A percentile compares a stretch with the other conserved stretches of the same genome.
Conservation (phyloP, 1,140 invertebrate genomes). For the Littorina saxatilis region DNA sequence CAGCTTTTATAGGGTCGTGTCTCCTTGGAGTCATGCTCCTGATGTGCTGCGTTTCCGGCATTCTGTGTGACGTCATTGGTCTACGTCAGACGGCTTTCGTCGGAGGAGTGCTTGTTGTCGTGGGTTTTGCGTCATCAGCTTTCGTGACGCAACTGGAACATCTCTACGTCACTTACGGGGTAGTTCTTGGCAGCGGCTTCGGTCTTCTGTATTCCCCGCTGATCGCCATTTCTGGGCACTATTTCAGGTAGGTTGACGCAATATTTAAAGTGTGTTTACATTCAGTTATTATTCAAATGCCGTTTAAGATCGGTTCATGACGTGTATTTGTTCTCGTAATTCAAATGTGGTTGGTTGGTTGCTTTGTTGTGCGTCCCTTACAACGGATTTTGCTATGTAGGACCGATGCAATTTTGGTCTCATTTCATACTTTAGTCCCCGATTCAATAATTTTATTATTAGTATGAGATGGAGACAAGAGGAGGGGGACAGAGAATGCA, state of each 20-base stretch:
- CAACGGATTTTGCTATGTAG: too few species aligned
- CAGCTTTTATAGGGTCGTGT: conserved; percentile 90
- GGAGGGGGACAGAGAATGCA: too few species aligned
- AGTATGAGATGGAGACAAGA: too few species aligned
- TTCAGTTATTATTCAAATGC: too few species aligned
- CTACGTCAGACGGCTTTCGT: conserved; percentile 87
- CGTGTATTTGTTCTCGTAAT: too few species aligned
- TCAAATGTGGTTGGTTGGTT: too few species aligned
- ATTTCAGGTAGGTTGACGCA: conserved; percentile 81
- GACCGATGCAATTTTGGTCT: too few species aligned
- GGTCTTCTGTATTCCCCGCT: conserved; percentile 91
- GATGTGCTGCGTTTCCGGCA: conserved; percentile 88
- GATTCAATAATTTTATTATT: too few species aligned
- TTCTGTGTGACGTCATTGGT: conserved; percentile 88
- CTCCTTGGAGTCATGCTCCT: conserved; percentile 91
- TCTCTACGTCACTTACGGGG: conserved; percentile 89
- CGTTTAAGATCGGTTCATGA: too few species aligned
- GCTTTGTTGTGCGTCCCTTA: too few species aligned
- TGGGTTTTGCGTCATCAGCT: conserved; percentile 87
- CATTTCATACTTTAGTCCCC: too few species aligned
- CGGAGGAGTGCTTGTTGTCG: conserved; percentile 86
- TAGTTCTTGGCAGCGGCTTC: conserved; percentile 84
- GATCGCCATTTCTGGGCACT: conserved; percentile 89
- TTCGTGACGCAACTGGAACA: conserved; percentile 79
- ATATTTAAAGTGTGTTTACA: too few species aligned